A percentile compares a stretch with the other conserved stretches of the same genome.
Conservation (phyloP, 2,888 invertebrate species). For the Pterostichus madidus region DNA sequence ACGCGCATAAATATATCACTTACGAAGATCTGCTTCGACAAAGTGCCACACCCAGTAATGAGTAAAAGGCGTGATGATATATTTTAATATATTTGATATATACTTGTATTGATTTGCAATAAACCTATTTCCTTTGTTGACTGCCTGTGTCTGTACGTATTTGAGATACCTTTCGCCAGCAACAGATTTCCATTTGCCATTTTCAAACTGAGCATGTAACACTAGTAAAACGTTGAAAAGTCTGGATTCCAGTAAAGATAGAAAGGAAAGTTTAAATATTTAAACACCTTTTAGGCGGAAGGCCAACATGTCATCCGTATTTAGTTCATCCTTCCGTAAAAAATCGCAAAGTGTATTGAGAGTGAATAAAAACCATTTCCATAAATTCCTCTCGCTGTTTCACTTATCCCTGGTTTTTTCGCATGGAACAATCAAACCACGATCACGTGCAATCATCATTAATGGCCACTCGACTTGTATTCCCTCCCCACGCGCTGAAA, state of each 20-base stretch:
- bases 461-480: slow-evolving; percentile 52
- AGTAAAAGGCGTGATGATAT: too few species aligned
- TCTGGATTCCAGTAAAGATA: slow-evolving; percentile 1
- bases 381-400: slow-evolving; percentile 58
- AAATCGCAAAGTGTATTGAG: slow-evolving; percentile 40
- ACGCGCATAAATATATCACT: too few species aligned
- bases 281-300: slow-evolving; percentile 27
- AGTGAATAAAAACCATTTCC: slow-evolving; percentile 53
- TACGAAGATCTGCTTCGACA: too few species aligned
- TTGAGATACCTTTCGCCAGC: too few species aligned
- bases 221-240: slow-evolving; percentile 2
- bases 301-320: slow-evolving; percentile 48
- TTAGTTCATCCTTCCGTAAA: slow-evolving; percentile 48
- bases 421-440: slow-evolving; percentile 62
- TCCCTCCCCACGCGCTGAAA: slow-evolving; percentile 3
- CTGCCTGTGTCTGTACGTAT: too few species aligned
- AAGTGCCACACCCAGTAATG: too few species aligned
- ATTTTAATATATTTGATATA: too few species aligned
- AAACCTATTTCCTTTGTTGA: too few species aligned
- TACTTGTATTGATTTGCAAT: too few species aligned
- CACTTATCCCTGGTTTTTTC: slow-evolving; percentile 42
- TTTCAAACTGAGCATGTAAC: too few species aligned
- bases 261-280: slow-evolving; percentile 39
- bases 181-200: too few species aligned
- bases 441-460: slow-evolving; percentile 66